Evolutionary conservation across 2,888 invertebrate species (phyloP), one percentile per base, ranked within the genome.

Genomic region (Cantharis flavilabris): DNA sequence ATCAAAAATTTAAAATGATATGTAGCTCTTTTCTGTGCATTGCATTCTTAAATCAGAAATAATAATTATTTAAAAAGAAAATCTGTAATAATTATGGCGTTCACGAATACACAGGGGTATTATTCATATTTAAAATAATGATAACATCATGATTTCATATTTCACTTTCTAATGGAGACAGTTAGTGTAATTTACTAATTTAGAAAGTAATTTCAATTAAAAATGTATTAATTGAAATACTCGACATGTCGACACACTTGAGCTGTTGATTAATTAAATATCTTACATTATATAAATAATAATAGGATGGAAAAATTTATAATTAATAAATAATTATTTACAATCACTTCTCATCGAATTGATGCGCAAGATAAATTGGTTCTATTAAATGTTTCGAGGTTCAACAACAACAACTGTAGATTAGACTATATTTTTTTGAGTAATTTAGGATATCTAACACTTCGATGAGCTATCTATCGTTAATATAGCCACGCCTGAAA

Each of bases 401-500:
- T 77, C 67, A 78, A 78, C 67, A 78, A 78, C 67, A 78, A 78
- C 80, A 76, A 75, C 71, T 70, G 11, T 26, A 71, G 74, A 79
- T 80, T 83, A 84, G 84, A 82, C 83, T 85, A 84, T n/a, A 83
- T 85, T 85, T 85, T 80, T 82, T 80, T 80, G 82, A 84, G 84
- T 84, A 85, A 86, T 86, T 86, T 85, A 82, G 83, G 83, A 81
- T 84, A 85, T 85, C 84, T 84, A 85, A 86, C 83, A 84, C 83
- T 84, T 85, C 84, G 85, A 86, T 86, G 85, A 84, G 86, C 85
- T 86, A 86, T 49, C 49, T 49, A 49, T 86, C 85, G 85, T 85
- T 86, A 85, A 83, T 62, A 78, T 82, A 80, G 84, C 86, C 86
- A 83, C 83, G 82, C 86, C 84, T 84, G 84, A 82, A 83, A 83